Evolutionary conservation across 2,888 invertebrate species (phyloP).

Genomic region (Nomada ferruginata): DNA sequence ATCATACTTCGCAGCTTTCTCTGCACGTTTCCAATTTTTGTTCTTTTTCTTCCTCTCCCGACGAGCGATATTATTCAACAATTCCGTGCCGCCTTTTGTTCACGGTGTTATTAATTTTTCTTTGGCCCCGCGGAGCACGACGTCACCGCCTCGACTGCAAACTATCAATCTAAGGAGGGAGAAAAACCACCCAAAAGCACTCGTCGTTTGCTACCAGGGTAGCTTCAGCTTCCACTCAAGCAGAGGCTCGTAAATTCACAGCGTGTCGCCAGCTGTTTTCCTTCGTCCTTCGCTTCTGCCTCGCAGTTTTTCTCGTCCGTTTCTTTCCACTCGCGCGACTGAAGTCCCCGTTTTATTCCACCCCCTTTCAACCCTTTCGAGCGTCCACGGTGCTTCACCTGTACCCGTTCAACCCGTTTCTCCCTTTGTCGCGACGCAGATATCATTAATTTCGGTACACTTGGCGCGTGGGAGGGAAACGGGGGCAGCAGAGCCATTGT

Average conservation of each 20-base stretch:
- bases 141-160: neutral
- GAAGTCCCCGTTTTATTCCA: conserved; percentile 7
- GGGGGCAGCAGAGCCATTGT: conserved; percentile 56
- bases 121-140: neutral
- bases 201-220: too few species aligned
- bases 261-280: conserved; percentile 29
- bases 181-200: too few species aligned
- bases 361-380: neutral
- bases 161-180: neutral
- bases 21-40: too few species aligned
- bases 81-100: too few species aligned
- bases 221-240: neutral
- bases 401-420: conserved; percentile 29
- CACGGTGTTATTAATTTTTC: conserved; percentile 5
- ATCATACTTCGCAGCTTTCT: neutral
- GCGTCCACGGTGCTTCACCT: neutral
- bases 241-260: conserved; percentile 3
- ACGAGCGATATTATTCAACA: conserved; percentile 1
- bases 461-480: conserved; percentile 38
- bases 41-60: neutral
- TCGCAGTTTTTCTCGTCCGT: neutral
- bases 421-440: conserved; percentile 58
- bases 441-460: conserved; percentile 70
- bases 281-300: neutral
- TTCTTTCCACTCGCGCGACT: conserved; percentile 3